Evolutionary conservation across 2,797 vertebrate species (phyloP).

Genomic region (Myotis daubentonii): DNA sequence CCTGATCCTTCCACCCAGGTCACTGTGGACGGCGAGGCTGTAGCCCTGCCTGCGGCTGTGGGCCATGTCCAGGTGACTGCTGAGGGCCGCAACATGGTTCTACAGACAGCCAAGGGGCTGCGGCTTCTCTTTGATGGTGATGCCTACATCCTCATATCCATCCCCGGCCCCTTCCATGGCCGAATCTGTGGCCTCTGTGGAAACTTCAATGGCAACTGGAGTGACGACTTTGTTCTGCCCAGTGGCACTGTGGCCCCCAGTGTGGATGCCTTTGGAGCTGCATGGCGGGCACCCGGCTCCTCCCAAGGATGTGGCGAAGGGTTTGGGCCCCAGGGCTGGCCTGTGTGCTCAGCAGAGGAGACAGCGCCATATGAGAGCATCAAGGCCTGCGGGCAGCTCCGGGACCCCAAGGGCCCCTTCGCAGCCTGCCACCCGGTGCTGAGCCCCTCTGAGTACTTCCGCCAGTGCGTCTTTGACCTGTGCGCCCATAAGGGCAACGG

Average conservation of each 20-base stretch:
- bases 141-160: conserved; percentile 77
- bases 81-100: conserved; percentile 76
- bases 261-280: conserved; percentile 77
- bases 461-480: conserved; percentile 61
- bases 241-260: conserved; percentile 51
- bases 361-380: not conserved
- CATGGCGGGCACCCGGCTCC: conserved; percentile 68
- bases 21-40: conserved; percentile 33
- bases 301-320: conserved; percentile 54
- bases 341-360: conserved; percentile 56
- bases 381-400: conserved; percentile 67
- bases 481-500: conserved; percentile 49
- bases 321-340: conserved; percentile 62
- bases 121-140: conserved; percentile 79
- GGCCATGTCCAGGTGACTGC: not conserved
- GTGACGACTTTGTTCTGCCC: conserved; percentile 81
- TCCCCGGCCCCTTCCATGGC: conserved; percentile 77
- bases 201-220: conserved; percentile 82
- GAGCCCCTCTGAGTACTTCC: conserved; percentile 69
- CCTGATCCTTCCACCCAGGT: not conserved
- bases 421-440: conserved; percentile 52
- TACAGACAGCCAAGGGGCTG: conserved; percentile 78
- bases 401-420: conserved; percentile 53
- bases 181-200: conserved; percentile 85
- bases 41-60: conserved; percentile 64